phyloP scores from a whole-genome alignment of 1,140 invertebrate genomes.

The Drosophila simulans region DNA sequence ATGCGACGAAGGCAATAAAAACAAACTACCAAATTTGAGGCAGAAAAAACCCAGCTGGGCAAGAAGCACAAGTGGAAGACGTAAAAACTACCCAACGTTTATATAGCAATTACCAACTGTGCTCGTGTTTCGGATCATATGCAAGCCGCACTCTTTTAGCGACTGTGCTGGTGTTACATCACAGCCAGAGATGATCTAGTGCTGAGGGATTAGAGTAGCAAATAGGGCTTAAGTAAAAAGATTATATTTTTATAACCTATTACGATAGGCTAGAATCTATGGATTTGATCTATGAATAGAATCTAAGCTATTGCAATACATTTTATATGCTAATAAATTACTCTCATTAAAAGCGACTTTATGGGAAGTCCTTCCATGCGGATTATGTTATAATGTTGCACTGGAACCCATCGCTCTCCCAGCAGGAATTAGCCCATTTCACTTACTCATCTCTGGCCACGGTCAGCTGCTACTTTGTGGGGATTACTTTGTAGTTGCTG shows the following conservation, averaged over 20 bases:
- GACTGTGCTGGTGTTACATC: constrained; percentile 24
- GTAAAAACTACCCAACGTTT: constrained; percentile 62
- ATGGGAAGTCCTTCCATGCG: neutral
- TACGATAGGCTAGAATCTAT: neutral
- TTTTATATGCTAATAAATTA: constrained; percentile 1
- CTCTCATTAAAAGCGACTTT: neutral
- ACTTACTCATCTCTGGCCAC: constrained; percentile 31
- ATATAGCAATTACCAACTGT: constrained; percentile 78
- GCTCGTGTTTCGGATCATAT: constrained; percentile 71
- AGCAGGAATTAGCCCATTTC: constrained; percentile 9
- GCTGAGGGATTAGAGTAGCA: neutral
- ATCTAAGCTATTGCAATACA: neutral
- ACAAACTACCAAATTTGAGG: constrained; percentile 73
- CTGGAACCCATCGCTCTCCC: constrained; percentile 1
- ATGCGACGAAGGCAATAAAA: constrained; percentile 67
- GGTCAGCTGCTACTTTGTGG: constrained; percentile 39
- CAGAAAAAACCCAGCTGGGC: constrained; percentile 24
- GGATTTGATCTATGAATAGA: neutral
- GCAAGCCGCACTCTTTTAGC: constrained; percentile 16
- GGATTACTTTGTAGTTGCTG: constrained; percentile 20
- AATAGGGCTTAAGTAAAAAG: too few species aligned
- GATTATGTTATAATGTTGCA: constrained; percentile 8
- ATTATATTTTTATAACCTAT: too few species aligned
- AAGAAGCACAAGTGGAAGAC: constrained; percentile 25
- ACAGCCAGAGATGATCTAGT: constrained; percentile 33